phyloP scores from a whole-genome alignment of 2,797 vertebrate genomes.

The Microchirus variegatus region DNA sequence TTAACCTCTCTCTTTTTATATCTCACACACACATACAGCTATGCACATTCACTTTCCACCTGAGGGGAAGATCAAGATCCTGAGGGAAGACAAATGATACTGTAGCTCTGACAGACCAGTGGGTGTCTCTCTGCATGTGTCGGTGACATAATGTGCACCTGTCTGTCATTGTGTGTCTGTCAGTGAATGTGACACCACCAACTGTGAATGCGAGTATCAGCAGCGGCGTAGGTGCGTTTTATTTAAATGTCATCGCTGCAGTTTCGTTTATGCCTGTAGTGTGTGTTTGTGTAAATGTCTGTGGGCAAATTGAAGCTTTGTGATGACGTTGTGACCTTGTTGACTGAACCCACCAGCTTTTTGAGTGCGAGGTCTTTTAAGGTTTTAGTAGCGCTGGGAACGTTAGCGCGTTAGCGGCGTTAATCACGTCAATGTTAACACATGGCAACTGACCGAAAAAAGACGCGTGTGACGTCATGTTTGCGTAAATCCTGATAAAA shows the following conservation, averaged over 20 bases:
- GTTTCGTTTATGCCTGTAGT: neutral
- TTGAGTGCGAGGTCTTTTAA: no score
- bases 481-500: no score
- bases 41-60: slow-evolving; percentile 7
- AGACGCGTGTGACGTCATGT: no score
- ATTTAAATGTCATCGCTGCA: neutral
- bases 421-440: no score
- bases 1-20: slow-evolving; percentile 3
- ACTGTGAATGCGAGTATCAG: neutral
- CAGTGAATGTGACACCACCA: neutral
- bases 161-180: neutral
- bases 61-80: slow-evolving; percentile 4
- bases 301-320: no score
- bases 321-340: no score
- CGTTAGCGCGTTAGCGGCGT: no score
- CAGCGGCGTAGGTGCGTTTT: neutral
- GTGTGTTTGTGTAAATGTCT: neutral
- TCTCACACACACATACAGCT: neutral
- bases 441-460: no score
- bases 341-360: no score
- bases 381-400: no score
- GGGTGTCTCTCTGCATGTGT: neutral
- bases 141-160: neutral
- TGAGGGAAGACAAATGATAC: slow-evolving; percentile 17
- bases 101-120: slow-evolving; percentile 14